phyloP scores from a whole-genome alignment of 2,888 invertebrate species.

The Hypsopygia costalis region DNA sequence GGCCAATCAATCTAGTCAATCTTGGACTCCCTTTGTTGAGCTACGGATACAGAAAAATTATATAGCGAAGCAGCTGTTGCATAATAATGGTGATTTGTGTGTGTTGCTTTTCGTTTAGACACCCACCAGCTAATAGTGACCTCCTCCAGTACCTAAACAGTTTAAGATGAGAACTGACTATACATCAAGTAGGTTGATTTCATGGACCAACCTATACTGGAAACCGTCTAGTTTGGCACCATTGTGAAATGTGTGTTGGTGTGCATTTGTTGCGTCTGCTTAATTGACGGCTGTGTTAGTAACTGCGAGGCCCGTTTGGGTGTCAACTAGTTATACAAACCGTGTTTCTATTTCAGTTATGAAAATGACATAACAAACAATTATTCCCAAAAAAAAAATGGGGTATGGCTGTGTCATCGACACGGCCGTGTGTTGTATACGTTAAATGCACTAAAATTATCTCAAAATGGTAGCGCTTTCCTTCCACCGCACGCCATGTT shows the following conservation, averaged over 20 bases:
- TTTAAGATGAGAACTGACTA: constrained; percentile 11
- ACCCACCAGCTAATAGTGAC: constrained; percentile 2
- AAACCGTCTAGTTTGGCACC: constrained; percentile 18
- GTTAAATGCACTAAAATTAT: too few species aligned
- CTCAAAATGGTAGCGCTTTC: too few species aligned
- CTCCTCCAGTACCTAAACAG: constrained; percentile 7
- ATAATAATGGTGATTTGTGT: constrained; percentile 11
- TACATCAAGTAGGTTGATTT: constrained; percentile 5
- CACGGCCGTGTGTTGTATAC: too few species aligned
- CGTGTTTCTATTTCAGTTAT: constrained; percentile 11
- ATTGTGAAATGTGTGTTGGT: constrained; percentile 25
- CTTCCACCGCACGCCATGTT: too few species aligned
- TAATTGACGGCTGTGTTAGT: constrained; percentile 24
- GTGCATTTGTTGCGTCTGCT: constrained; percentile 21
- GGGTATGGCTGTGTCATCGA: too few species aligned
- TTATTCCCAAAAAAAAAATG: too few species aligned
- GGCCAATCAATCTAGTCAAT: background rate
- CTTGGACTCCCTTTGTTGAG: background rate
- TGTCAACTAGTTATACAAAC: constrained; percentile 22
- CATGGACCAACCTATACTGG: constrained; percentile 21
- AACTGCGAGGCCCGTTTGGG: constrained; percentile 29
- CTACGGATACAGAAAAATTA: constrained; percentile 8
- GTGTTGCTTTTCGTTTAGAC: constrained; percentile 10
- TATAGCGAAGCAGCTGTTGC: constrained; percentile 12
- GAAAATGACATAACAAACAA: constrained; percentile 16